Evolutionary conservation across 2,113 vertebrate genomes (phyloP), one percentile per base, ranked within the genome.

Genomic region (Hemiprocne comata): DNA sequence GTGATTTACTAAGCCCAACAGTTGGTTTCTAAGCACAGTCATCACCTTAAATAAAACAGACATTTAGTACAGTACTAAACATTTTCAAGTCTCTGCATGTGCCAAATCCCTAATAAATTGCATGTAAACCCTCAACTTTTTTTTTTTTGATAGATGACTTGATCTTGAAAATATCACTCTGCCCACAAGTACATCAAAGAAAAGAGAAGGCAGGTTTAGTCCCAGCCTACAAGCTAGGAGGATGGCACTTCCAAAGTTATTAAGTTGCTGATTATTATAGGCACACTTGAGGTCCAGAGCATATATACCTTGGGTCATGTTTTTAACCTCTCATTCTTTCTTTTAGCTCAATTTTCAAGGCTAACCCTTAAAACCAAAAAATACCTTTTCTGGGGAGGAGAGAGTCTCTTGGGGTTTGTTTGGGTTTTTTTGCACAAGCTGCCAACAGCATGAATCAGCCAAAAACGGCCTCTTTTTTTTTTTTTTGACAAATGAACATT

Each of bases 131-230:
- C 14, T 89, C 18, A 36, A 67, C 7, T 6, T 17, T 29, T 29
- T 33, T 73, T n/a, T 40, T 46, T 20, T 24, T 11, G 28, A 38
- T 34, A 31, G 54, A 91, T 73, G 74, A 75, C 36, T 75, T 74
- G 51, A 61, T 78, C 36, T 70, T 65, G 36, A 54, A 92, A 95
- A 85, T 85, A 69, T 70, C 74, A 76, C 58, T 92, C 83, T 86
- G 80, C 77, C 73, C 65, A 85, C 84, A 87, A 75, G 38, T 53
- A 42, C 44, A 51, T 38, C n/a, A 57, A 81, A 73, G 55, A 48
- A n/a, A 85, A 70, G 26, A 75, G 67, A 77, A 78, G 58, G 21
- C n/a, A 79, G 9, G 36, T 79, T 94, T 91, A 82, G 75, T 50
- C 84, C 26, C 34, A 78, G 73, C 29, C 85, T 75, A 14, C 48